Conservation (phyloP, 2,797 vertebrate species). For the Tadarida brasiliensis region DNA sequence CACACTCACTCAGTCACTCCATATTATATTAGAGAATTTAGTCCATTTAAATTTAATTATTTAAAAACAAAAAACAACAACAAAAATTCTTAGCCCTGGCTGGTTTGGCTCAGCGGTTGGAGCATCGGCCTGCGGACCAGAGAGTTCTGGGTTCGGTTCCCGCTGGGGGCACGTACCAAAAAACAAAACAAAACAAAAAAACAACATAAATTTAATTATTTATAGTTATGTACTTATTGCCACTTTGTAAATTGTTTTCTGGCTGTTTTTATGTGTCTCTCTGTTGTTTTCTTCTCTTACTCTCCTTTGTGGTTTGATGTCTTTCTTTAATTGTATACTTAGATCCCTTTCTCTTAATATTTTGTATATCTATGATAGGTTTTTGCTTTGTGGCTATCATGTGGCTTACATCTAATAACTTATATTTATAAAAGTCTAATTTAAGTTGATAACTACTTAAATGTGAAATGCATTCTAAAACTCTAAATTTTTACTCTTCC, state of each 20-base stretch:
- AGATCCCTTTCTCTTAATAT: neutral
- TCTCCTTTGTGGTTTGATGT: neutral
- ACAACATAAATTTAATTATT: neutral
- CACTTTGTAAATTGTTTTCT: neutral
- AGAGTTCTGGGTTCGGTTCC: too few species aligned
- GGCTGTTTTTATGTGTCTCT: neutral
- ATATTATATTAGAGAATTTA: neutral
- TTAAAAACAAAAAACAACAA: too few species aligned
- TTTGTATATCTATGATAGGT: neutral
- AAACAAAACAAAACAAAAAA: too few species aligned
- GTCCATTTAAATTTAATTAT: neutral
- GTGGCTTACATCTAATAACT: neutral
- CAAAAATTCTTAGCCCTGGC: too few species aligned
- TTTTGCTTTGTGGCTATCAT: neutral
- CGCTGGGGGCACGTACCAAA: too few species aligned
- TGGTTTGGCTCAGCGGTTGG: too few species aligned
- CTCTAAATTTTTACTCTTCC: neutral
- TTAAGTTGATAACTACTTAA: neutral
- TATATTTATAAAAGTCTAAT: neutral
- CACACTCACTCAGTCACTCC: neutral
- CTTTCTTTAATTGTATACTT: neutral
- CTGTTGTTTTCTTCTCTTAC: neutral
- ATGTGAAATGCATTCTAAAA: neutral
- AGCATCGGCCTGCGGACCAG: too few species aligned
- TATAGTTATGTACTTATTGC: neutral